phyloP scores from a whole-genome alignment of 2,113 vertebrate species.

The Triplophysa siluroides region DNA sequence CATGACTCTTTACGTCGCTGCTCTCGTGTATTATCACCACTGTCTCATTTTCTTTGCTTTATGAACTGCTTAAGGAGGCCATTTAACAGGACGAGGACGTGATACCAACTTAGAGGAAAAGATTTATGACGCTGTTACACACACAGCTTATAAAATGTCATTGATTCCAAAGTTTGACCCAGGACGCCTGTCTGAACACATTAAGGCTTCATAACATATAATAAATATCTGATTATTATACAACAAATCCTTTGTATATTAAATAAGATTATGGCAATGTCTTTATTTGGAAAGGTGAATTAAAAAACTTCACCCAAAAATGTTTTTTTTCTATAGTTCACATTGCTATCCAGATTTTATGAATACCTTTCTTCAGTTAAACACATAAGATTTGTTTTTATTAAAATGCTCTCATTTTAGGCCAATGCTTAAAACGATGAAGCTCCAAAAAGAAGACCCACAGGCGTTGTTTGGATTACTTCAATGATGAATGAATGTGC shows the following conservation, averaged over 20 bases:
- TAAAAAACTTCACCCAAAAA: too few relatives aligned
- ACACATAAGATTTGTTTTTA: too few relatives aligned
- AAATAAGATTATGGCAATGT: too few relatives aligned
- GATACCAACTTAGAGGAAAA: background rate
- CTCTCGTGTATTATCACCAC: background rate
- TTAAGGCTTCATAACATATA: background rate
- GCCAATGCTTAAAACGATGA: too few relatives aligned
- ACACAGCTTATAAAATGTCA: background rate
- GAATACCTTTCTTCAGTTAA: too few relatives aligned
- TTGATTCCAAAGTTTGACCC: background rate
- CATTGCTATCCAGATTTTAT: too few relatives aligned
- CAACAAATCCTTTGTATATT: background rate
- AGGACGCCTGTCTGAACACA: background rate
- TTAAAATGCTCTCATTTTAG: too few relatives aligned
- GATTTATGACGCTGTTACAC: slow-evolving; percentile 11
- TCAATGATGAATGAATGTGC: too few relatives aligned
- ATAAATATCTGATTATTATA: background rate
- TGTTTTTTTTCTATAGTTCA: too few relatives aligned
- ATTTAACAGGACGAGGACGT: slow-evolving; percentile 1
- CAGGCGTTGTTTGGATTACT: too few relatives aligned
- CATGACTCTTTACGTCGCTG: background rate
- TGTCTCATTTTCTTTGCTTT: background rate
- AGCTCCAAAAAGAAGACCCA: too few relatives aligned
- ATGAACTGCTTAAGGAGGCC: background rate
- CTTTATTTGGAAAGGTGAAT: too few relatives aligned